Base-by-base conservation (phyloP, 2,113 vertebrate genomes). In the Dasyornis broadbenti region DNA sequence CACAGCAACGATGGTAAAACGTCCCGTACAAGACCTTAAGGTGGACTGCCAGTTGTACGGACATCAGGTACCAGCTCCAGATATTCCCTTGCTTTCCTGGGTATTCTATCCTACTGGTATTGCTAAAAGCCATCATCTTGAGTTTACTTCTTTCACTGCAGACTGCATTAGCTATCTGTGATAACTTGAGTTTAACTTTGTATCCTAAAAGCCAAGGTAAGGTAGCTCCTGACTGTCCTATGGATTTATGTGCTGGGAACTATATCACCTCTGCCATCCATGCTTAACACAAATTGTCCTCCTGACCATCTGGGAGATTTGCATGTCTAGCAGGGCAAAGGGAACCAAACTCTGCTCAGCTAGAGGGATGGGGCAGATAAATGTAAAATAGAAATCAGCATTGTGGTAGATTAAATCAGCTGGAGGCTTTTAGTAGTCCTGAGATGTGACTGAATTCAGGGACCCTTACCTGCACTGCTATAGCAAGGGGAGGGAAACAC, bases 41-140 rank as follows among this genome's bases (percentile, higher is more conserved):
- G 96, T 97, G 40, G 24, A 95, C 50, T 98, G 98, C 86, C 61
- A 56, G 2, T 2, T 98, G 72, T 98, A 97, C 0, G 95, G 86
- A 40, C 61, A 91, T 14, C 96, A 98, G 98, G 98, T 98, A 98
- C 68, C 22, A 56, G 24, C 16, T 44, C 40, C 57, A 93, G 35
- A 66, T 9, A 20, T 2, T 84, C 23, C 47, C 77, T 47, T 92
- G 60, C 37, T 66, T 92, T 79, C 88, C 86, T 52, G 65, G 47
- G 14, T 26, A 28, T 66, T 53, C 65, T 19, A 65, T 5, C 26
- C 63, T 40, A 31, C 28, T 24, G 18, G 16, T 28, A 37, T 19
- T 65, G 16, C 27, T n/a, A 53, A 37, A 52, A 56, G 53, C 24
- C 54, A 60, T 24, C 66, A 71, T 22, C 15, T 37, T 19, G 15